Percentiles rank a stretch among this genome's conserved stretches.
phyloP scores from a whole-genome alignment of 2,888 invertebrate genomes.

The Norana najaformis region DNA sequence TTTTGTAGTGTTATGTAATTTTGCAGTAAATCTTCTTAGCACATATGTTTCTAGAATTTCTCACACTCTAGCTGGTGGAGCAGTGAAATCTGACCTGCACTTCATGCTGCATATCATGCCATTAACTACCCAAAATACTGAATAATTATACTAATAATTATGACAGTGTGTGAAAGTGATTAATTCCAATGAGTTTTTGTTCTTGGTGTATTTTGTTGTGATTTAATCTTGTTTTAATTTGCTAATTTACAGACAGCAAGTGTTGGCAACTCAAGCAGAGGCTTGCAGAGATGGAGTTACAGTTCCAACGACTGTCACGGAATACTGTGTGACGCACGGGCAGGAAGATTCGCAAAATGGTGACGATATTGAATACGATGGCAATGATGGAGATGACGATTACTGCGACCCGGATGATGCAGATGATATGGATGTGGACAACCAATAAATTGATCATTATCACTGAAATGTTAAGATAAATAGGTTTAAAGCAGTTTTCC shows the following conservation, averaged over 20 bases:
- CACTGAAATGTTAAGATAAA: not conserved
- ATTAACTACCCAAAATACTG: too few relatives aligned
- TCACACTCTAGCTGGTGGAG: too few relatives aligned
- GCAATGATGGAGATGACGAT: constrained; percentile 82
- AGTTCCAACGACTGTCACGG: constrained; percentile 95
- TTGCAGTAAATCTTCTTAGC: too few relatives aligned
- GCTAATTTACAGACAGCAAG: constrained; percentile 81
- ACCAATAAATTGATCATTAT: not conserved
- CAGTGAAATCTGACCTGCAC: too few relatives aligned
- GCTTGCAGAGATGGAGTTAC: constrained; percentile 95
- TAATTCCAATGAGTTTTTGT: too few relatives aligned
- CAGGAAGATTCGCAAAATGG: constrained; percentile 67
- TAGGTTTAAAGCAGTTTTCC: not conserved
- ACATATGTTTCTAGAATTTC: too few relatives aligned
- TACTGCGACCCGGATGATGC: constrained; percentile 46
- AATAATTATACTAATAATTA: too few relatives aligned
- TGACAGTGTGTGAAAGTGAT: too few relatives aligned
- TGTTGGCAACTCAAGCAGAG: constrained; percentile 87
- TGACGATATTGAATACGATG: constrained; percentile 72
- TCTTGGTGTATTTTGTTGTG: too few relatives aligned
- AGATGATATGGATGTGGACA: constrained; percentile 25
- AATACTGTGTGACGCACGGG: constrained; percentile 84
- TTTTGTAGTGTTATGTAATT: not conserved
- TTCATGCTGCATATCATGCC: too few relatives aligned
- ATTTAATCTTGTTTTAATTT: not conserved